These are phyloP conservation scores for Hipposideros armiger DNA, from an alignment of 2,113 vertebrate genomes.

Conservation along the genomic window DNA sequence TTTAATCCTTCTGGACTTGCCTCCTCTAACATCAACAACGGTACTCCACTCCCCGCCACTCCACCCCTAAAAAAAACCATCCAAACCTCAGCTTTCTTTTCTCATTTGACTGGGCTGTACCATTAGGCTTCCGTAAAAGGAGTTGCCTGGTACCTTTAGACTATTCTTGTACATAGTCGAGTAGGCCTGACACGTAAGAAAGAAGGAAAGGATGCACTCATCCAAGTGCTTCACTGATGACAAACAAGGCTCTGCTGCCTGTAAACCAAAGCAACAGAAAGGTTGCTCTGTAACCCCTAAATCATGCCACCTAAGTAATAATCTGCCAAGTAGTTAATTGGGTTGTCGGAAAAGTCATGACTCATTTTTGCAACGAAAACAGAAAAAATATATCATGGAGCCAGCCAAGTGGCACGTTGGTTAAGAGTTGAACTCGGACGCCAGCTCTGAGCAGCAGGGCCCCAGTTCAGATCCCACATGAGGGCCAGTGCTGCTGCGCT, in stretches of 20 bases:
- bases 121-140: neutral
- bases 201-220: fast-evolving
- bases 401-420: no score
- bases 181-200: no score
- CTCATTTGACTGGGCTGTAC: neutral
- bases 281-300: neutral
- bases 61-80: neutral
- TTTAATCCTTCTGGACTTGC: neutral
- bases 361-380: no score
- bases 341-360: no score
- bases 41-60: no score
- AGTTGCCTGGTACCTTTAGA: neutral
- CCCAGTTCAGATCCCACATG: no score
- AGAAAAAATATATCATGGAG: no score
- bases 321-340: neutral
- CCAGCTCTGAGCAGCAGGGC: no score
- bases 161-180: fast-evolving
- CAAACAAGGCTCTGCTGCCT: neutral
- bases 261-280: neutral
- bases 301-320: neutral
- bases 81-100: neutral
- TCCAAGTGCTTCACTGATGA: neutral
- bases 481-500: no score
- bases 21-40: neutral
- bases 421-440: no score